phyloP scores from a whole-genome alignment of 2,797 vertebrate genomes.

The Rallus crepitans region DNA sequence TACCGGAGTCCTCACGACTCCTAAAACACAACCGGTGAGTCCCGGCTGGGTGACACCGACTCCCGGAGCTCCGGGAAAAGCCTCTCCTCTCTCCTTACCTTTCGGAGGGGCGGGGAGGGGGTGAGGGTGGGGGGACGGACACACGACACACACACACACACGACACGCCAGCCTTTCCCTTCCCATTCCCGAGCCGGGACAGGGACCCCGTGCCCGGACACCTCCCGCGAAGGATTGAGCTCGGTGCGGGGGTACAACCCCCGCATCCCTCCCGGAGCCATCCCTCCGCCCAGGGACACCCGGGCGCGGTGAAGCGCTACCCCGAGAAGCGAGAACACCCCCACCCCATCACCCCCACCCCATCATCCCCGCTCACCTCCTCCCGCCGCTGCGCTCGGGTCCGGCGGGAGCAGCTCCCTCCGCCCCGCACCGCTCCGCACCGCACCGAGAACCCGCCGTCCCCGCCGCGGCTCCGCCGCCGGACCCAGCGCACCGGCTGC shows the following conservation, averaged over 20 bases:
- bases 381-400: neutral
- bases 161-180: neutral
- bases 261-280: neutral
- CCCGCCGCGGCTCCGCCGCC: neutral
- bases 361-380: neutral
- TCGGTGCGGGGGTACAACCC: neutral
- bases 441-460: neutral
- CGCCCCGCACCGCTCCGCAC: neutral
- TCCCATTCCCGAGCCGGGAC: neutral
- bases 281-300: neutral
- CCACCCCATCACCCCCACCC: too few species aligned
- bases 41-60: neutral
- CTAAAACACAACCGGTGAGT: neutral
- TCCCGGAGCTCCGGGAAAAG: neutral
- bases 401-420: neutral
- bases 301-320: neutral
- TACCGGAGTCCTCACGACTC: neutral
- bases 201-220: neutral
- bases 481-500: neutral
- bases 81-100: neutral
- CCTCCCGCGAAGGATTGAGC: neutral
- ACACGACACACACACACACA: too few species aligned
- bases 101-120: neutral
- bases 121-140: too few species aligned
- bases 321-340: too few species aligned